Conservation (phyloP, 2,113 vertebrate genomes). For the Opisthocomus hoazin region DNA sequence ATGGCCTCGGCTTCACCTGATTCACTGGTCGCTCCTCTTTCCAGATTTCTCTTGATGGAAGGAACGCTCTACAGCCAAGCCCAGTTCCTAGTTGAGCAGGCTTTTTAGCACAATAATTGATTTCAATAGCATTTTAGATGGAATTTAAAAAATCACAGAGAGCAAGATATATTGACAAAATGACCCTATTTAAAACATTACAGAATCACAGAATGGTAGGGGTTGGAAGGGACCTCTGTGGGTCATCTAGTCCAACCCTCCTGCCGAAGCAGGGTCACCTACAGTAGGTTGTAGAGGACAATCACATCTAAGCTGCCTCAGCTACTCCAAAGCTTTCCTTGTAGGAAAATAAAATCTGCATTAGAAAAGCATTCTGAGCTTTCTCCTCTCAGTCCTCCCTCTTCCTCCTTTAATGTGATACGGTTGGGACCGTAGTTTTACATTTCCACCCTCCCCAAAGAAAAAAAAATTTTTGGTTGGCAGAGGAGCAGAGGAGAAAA, state of each 20-base stretch:
- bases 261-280: too few species aligned
- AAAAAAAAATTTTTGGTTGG: neutral
- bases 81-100: neutral
- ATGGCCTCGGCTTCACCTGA: neutral
- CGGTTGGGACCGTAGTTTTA: neutral
- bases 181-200: neutral
- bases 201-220: too few species aligned
- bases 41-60: neutral
- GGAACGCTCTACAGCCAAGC: neutral
- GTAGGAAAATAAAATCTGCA: neutral
- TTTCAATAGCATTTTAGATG: neutral
- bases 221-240: too few species aligned
- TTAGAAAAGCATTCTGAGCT: neutral
- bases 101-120: neutral
- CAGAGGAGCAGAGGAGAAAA: neutral
- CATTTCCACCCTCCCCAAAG: neutral
- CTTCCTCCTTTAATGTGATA: neutral
- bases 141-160: neutral
- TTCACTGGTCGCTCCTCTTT: neutral
- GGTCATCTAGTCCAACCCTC: too few species aligned
- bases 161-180: neutral
- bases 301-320: neutral
- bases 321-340: neutral
- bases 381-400: neutral
- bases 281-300: too few species aligned